These are phyloP conservation scores for Epinotia demarniana DNA, from an alignment of 2,888 invertebrate genomes.

Conservation along the genomic window DNA sequence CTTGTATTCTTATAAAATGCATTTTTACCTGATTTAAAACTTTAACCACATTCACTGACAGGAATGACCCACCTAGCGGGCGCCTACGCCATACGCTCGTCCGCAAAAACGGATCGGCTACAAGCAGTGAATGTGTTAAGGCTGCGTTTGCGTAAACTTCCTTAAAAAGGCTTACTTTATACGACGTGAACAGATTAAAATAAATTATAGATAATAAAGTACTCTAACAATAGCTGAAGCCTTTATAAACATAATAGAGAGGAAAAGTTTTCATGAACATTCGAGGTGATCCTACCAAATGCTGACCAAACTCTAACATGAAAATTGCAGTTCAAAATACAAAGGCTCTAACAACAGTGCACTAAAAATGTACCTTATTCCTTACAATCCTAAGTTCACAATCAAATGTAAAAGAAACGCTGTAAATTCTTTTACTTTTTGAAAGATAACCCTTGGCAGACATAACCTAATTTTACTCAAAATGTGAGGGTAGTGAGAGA, in stretches of 20 bases:
- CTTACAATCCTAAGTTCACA: not conserved
- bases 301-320: slow-evolving; percentile 12
- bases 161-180: too few relatives aligned
- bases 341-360: not conserved
- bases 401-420: not conserved
- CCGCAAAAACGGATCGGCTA: too few relatives aligned
- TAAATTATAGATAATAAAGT: not conserved
- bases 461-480: slow-evolving; percentile 12
- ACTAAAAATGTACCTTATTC: slow-evolving; percentile 13
- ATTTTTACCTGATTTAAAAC: too few relatives aligned
- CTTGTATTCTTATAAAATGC: too few relatives aligned
- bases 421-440: slow-evolving; percentile 1
- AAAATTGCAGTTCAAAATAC: not conserved
- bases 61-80: too few relatives aligned
- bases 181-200: not conserved
- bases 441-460: slow-evolving; percentile 7
- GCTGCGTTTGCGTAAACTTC: too few relatives aligned
- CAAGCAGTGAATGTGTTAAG: not conserved
- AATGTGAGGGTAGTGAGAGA: slow-evolving; percentile 26
- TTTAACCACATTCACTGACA: too few relatives aligned
- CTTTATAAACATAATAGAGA: slow-evolving; percentile 2
- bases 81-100: too few relatives aligned
- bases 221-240: not conserved
- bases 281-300: slow-evolving; percentile 14
- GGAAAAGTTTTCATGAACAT: slow-evolving; percentile 29